Conservation (phyloP, 2,888 invertebrate species). For the Dione juno region DNA sequence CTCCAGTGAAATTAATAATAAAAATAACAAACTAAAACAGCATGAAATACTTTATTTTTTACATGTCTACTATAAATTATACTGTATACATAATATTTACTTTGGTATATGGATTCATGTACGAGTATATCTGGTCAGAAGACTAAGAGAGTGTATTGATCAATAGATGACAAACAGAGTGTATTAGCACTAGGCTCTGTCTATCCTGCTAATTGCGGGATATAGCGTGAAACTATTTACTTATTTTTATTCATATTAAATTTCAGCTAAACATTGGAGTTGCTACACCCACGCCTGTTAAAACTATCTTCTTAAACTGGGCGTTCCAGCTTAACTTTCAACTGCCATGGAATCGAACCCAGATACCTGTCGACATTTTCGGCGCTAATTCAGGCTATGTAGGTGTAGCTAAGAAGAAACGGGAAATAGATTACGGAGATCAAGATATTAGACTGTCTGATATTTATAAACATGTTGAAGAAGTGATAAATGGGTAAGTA, state of each 20-base stretch:
- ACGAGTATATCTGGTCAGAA: no score
- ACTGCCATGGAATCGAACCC: conserved; percentile 74
- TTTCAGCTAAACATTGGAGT: conserved; percentile 75
- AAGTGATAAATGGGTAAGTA: conserved; percentile 63
- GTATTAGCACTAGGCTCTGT: no score
- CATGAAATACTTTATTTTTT: no score
- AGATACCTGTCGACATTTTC: conserved; percentile 72
- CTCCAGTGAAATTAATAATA: no score
- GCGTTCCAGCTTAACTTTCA: conserved; percentile 78
- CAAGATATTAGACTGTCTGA: conserved; percentile 67
- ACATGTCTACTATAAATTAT: no score
- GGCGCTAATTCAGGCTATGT: conserved; percentile 64
- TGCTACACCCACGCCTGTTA: conserved; percentile 66
- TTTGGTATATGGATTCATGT: no score
- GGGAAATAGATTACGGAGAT: conserved; percentile 59
- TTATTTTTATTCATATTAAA: neutral
- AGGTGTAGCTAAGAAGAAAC: conserved; percentile 61
- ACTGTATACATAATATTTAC: no score
- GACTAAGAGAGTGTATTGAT: no score
- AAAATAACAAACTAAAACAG: no score
- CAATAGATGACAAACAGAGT: no score
- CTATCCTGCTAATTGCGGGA: no score
- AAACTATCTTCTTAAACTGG: conserved; percentile 69
- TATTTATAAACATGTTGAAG: conserved; percentile 71
- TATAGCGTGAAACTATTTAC: no score